Percentiles rank a stretch among this genome's conserved stretches.
phyloP scores from a whole-genome alignment of 2,888 invertebrate species.

The Caenorhabditis uteleia region DNA sequence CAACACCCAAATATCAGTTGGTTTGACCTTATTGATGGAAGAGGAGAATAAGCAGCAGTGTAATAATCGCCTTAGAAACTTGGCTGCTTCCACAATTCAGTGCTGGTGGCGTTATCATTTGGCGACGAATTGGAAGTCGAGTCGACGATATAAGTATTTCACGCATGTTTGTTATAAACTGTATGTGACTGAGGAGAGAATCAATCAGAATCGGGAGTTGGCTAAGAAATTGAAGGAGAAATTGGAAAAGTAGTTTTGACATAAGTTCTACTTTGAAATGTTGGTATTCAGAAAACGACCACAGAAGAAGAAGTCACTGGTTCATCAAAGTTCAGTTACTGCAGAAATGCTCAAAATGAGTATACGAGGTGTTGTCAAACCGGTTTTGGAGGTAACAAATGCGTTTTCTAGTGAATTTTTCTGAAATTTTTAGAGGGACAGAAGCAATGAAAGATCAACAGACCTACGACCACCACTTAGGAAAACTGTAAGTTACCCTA shows the following conservation, averaged over 20 bases:
- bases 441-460: constrained; percentile 8
- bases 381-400: constrained; percentile 10
- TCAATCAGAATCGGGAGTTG: constrained; percentile 46
- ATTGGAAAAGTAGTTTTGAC: constrained; percentile 24
- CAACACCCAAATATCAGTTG: constrained; percentile 61
- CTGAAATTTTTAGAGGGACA: background rate
- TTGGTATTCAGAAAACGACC: constrained; percentile 12
- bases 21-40: constrained; percentile 61
- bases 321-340: constrained; percentile 30
- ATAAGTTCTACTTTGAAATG: background rate
- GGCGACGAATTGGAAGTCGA: constrained; percentile 38
- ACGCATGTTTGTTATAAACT: constrained; percentile 56
- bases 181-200: constrained; percentile 53
- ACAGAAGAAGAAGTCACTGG: constrained; percentile 32
- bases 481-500: constrained; percentile 18
- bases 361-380: constrained; percentile 26
- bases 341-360: constrained; percentile 31
- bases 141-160: constrained; percentile 29
- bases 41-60: constrained; percentile 57
- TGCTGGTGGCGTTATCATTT: constrained; percentile 52
- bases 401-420: background rate
- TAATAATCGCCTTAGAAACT: constrained; percentile 47
- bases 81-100: constrained; percentile 60
- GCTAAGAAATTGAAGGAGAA: constrained; percentile 46
- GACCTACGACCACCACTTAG: constrained; percentile 4